Evolutionary conservation across 2,888 invertebrate species (phyloP).

Genomic region (Dyspetes luteomarginatus): DNA sequence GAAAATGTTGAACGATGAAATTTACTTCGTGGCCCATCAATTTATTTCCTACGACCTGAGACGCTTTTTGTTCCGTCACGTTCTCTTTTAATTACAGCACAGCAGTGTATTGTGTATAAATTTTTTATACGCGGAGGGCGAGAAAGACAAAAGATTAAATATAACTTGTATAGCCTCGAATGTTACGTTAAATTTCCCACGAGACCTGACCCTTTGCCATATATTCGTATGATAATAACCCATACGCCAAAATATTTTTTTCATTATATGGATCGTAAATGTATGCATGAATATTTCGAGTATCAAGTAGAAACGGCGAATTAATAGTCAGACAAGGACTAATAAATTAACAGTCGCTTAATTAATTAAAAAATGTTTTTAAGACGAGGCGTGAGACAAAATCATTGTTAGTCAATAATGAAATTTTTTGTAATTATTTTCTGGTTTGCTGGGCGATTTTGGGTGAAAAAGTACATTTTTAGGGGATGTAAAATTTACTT

Average conservation of each 20-base stretch:
- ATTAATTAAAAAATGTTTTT: too few species aligned
- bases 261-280: slow-evolving; percentile 55
- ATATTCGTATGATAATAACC: neutral
- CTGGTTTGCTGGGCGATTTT: too few species aligned
- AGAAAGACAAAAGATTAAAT: slow-evolving; percentile 5
- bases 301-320: slow-evolving; percentile 24
- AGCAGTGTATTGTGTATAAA: slow-evolving; percentile 16
- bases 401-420: too few species aligned
- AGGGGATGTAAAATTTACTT: too few species aligned
- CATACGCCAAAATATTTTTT: slow-evolving; percentile 49
- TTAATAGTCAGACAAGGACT: slow-evolving; percentile 22
- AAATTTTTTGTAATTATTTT: too few species aligned
- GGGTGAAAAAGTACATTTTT: too few species aligned
- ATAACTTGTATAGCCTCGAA: slow-evolving; percentile 16
- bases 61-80: neutral
- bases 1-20: neutral
- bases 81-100: slow-evolving; percentile 26
- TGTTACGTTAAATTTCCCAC: slow-evolving; percentile 56
- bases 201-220: slow-evolving; percentile 39
- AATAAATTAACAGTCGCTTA: neutral
- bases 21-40: slow-evolving; percentile 21
- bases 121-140: slow-evolving; percentile 17
- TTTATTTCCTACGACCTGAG: slow-evolving; percentile 20
- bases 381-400: too few species aligned
- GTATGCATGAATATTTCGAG: slow-evolving; percentile 42